phyloP scores from a whole-genome alignment of 2,888 invertebrate species.

The Lasioglossum figueresi region DNA sequence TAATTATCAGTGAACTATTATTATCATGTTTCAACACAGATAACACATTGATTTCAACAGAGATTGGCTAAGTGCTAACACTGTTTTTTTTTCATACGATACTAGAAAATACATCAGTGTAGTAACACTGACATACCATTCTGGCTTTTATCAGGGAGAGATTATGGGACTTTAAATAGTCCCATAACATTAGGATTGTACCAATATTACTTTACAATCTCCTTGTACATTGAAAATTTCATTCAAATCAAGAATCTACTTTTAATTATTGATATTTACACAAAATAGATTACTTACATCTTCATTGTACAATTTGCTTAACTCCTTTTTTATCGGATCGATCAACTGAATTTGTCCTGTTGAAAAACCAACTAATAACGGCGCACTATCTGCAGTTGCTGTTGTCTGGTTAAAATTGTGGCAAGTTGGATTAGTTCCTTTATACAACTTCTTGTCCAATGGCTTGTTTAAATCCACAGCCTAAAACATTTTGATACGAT shows the following conservation, averaged over 20 bases:
- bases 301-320: constrained; percentile 98
- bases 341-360: constrained; percentile 99
- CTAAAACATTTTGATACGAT: constrained; percentile 84
- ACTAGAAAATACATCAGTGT: constrained; percentile 38
- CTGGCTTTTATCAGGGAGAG: constrained; percentile 18
- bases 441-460: constrained; percentile 98
- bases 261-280: constrained; percentile 14
- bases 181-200: constrained; percentile 40
- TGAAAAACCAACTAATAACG: constrained; percentile 97
- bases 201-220: constrained; percentile 51
- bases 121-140: constrained; percentile 23
- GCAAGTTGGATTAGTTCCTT: constrained; percentile 99
- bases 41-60: constrained; percentile 64
- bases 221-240: background rate
- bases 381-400: constrained; percentile 93
- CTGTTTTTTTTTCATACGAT: constrained; percentile 49
- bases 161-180: background rate
- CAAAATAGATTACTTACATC: constrained; percentile 88
- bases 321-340: constrained; percentile 98
- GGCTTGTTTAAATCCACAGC: constrained; percentile 98
- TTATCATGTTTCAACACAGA: constrained; percentile 68
- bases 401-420: constrained; percentile 97
- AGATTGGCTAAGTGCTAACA: constrained; percentile 58
- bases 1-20: constrained; percentile 49
- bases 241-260: background rate